A percentile compares a stretch with the other conserved stretches of the same genome.
Evolutionary conservation across 1,140 invertebrate genomes (phyloP).

Genomic region (Trachymyrmex cornetzi): DNA sequence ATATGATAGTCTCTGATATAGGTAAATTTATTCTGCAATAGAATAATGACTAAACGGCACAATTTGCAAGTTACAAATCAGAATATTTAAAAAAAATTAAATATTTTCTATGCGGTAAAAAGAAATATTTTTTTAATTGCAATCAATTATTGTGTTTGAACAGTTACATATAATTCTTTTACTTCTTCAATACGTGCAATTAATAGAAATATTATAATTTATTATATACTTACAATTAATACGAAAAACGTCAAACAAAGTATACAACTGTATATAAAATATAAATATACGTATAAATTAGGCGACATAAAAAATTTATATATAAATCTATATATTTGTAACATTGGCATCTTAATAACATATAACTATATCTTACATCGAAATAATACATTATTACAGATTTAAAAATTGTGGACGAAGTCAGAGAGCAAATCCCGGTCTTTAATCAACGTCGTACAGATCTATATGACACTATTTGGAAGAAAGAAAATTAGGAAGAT

Average conservation of each 20-base stretch:
- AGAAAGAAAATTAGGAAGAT: constrained; percentile 58
- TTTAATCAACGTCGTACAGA: constrained; percentile 92
- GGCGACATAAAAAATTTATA: no score
- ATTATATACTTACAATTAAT: not conserved
- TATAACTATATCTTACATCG: not conserved
- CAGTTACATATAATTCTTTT: not conserved
- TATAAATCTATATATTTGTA: no score
- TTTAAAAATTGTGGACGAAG: constrained; percentile 90
- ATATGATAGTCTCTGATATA: constrained; percentile 92
- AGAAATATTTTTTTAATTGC: not conserved
- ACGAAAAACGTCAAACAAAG: not conserved
- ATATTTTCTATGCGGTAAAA: not conserved
- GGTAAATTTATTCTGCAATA: constrained; percentile 84
- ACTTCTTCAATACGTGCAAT: not conserved
- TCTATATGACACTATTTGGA: constrained; percentile 90
- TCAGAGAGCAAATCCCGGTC: constrained; percentile 94
- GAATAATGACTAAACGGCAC: not conserved
- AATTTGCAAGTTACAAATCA: not conserved
- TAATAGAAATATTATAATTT: not conserved
- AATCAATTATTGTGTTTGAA: not conserved
- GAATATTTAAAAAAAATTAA: constrained; percentile 4
- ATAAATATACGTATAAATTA: not conserved
- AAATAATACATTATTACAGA: constrained; percentile 87
- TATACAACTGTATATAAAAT: constrained; percentile 5
- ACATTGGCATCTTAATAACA: no score